Evolutionary conservation across 1,140 invertebrate genomes (phyloP).

Genomic region (Pemphigus obesinymphae): DNA sequence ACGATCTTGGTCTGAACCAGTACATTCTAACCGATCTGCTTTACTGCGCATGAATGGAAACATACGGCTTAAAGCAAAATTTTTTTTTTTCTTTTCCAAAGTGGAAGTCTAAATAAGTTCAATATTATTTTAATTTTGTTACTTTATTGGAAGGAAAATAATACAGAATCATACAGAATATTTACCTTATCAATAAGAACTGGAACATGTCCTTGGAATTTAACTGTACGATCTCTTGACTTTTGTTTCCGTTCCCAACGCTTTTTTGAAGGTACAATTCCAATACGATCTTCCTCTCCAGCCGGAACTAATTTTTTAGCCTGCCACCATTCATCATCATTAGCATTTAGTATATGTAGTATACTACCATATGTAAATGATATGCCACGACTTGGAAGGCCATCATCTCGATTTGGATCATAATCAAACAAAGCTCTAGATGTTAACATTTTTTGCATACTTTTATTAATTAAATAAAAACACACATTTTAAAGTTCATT

Average conservation of each 20-base stretch:
- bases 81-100: constrained; percentile 94
- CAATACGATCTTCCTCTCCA: constrained; percentile 61
- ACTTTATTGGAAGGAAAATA: neutral
- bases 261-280: constrained; percentile 81
- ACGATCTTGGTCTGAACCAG: constrained; percentile 71
- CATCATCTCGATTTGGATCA: constrained; percentile 94
- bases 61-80: constrained; percentile 93
- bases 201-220: constrained; percentile 85
- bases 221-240: constrained; percentile 92
- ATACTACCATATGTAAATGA: constrained; percentile 97
- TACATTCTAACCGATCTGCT: constrained; percentile 89
- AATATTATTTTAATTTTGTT: neutral
- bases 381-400: constrained; percentile 89
- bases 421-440: constrained; percentile 89
- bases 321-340: constrained; percentile 99
- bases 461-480: too few species aligned
- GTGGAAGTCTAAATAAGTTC: constrained; percentile 65
- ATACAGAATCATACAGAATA: neutral
- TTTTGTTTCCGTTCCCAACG: constrained; percentile 95
- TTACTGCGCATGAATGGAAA: constrained; percentile 99
- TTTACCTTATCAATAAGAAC: constrained; percentile 56
- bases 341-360: constrained; percentile 96
- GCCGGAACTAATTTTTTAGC: constrained; percentile 57
- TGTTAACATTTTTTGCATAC: neutral
- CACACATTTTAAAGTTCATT: neutral